phyloP scores from a whole-genome alignment of 1,140 invertebrate genomes.

The Arion vulgaris region DNA sequence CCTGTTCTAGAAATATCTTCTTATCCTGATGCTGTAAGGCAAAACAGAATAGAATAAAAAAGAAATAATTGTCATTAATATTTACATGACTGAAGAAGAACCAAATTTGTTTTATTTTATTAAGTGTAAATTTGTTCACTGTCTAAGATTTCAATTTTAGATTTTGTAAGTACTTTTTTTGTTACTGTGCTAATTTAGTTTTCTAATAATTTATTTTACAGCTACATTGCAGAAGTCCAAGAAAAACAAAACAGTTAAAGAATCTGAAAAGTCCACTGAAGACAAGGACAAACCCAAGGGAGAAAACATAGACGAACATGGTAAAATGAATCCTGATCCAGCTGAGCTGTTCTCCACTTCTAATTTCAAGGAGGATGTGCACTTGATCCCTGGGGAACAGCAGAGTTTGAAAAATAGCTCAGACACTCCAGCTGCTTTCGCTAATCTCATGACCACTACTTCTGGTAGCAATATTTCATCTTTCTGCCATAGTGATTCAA shows the following conservation, averaged over 20 bases:
- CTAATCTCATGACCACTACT: neutral
- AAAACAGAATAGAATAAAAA: too few relatives aligned
- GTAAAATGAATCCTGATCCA: neutral
- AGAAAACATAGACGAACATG: neutral
- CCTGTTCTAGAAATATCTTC: too few relatives aligned
- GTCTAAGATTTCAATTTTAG: too few relatives aligned
- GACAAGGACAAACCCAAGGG: conserved; percentile 12
- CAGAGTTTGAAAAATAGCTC: neutral
- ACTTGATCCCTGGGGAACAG: neutral
- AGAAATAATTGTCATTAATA: too few relatives aligned
- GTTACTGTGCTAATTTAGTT: neutral
- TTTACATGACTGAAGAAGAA: too few relatives aligned
- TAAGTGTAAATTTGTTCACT: too few relatives aligned
- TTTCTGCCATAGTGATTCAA: neutral
- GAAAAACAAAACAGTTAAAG: conserved; percentile 9
- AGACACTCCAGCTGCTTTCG: neutral
- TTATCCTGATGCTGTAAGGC: too few relatives aligned
- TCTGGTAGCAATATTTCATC: neutral
- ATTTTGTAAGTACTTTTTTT: too few relatives aligned
- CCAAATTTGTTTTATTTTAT: too few relatives aligned
- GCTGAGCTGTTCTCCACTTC: neutral
- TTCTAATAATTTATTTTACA: neutral
- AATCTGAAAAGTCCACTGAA: neutral
- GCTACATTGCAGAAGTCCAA: conserved; percentile 13
- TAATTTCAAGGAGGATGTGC: neutral